Evolutionary conservation across 2,113 vertebrate species (phyloP).

Genomic region (Tupaia chinensis): DNA sequence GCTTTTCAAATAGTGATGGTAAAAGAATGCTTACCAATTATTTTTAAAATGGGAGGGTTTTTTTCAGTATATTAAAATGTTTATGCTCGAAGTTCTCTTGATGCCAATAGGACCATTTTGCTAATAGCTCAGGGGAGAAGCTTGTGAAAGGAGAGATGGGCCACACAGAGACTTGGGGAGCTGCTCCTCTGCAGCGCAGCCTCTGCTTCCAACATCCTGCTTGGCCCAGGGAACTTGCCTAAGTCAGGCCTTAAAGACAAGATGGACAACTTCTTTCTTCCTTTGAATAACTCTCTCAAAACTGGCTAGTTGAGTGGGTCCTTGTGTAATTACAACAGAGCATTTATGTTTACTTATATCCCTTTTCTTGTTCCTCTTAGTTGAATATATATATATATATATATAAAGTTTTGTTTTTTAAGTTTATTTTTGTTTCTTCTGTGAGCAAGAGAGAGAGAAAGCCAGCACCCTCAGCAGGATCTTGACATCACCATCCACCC

Average conservation of each 20-base stretch:
- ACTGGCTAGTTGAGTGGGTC: neutral
- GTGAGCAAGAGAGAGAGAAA: no score
- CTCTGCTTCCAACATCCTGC: neutral
- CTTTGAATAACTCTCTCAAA: neutral
- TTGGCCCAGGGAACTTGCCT: accelerated
- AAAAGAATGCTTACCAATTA: neutral
- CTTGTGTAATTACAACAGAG: neutral
- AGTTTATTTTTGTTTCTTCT: no score
- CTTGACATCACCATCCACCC: no score
- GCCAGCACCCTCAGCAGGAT: no score
- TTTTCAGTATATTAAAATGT: neutral
- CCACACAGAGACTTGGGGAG: neutral
- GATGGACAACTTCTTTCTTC: neutral
- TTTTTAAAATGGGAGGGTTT: neutral
- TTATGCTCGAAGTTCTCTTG: neutral
- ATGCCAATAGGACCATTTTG: neutral
- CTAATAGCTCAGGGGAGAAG: neutral
- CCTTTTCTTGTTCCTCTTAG: neutral
- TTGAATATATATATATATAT: neutral
- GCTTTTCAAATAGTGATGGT: conserved; percentile 1
- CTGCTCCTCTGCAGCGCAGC: neutral
- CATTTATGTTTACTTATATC: neutral
- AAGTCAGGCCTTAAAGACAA: neutral
- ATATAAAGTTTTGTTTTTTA: no score
- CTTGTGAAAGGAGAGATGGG: neutral